Evolutionary conservation across 2,797 vertebrate species (phyloP).

Genomic region (Phaenicophaeus curvirostris): DNA sequence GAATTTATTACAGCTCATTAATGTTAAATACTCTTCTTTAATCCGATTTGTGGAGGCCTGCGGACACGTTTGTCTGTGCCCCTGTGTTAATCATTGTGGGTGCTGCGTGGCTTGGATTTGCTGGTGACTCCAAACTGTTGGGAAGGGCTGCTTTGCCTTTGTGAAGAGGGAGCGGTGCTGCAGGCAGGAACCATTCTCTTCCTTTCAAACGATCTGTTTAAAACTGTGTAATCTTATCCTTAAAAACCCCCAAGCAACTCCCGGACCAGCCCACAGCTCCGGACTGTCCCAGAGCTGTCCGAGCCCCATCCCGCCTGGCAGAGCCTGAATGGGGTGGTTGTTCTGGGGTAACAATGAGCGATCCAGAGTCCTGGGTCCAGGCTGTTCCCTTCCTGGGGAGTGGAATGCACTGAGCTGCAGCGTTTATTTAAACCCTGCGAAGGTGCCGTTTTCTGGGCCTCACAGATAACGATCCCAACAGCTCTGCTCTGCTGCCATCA

Average conservation of each 20-base stretch:
- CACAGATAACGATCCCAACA: neutral
- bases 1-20: constrained; percentile 47
- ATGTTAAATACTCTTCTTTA: neutral
- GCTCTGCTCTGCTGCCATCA: constrained; percentile 36
- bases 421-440: neutral
- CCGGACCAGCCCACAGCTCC: neutral
- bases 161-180: neutral
- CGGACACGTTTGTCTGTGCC: neutral
- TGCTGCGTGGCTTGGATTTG: accelerated
- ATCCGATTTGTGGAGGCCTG: neutral
- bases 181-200: neutral
- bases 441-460: neutral
- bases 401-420: too few relatives aligned
- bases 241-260: neutral
- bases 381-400: neutral
- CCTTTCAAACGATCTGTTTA: neutral
- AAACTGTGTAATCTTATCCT: neutral
- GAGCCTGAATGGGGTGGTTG: neutral
- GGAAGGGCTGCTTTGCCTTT: neutral
- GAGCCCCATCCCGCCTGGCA: neutral
- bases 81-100: neutral
- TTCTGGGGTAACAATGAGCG: neutral
- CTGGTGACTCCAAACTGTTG: neutral
- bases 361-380: neutral
- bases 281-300: neutral